Base-by-base conservation (phyloP, 1,140 invertebrate species). In the Calosoma granatense region DNA sequence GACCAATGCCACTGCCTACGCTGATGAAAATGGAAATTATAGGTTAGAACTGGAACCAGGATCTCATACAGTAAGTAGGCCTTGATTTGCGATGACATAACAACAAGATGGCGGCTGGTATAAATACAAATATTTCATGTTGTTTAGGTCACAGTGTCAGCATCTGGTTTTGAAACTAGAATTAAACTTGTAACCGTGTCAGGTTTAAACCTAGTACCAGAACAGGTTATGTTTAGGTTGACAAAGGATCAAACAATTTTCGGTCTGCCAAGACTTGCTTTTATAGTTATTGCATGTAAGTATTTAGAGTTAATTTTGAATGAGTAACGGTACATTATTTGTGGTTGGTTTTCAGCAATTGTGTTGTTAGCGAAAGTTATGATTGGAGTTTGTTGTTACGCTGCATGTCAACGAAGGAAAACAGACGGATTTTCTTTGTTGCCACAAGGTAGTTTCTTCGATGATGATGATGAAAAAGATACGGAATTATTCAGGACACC, bases 181-280 rank as follows among this genome's bases (percentile, higher is more conserved):
- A 76, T 74, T 0, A 81, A 81, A 63, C 65, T 78, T 6, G 64
- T 85, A 0, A 65, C 69, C 11, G 72, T 81, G 3, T 66, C 69
- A 0, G 65, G 74, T 36, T 55, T 69, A 0, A 72, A 66, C 53
- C 64, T 69, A 53, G 64, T 71, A 2, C 72, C 73, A 3, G 70
- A 75, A 1, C 72, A 79, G 22, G 70, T 89, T 1, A 73, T 89
- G 56, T 81, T 90, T 39, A 83, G 81, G 57, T 65, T 92, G 54
- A 74, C 76, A 22, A 72, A 71, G 20, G 81, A 90, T 66, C 81
- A 83, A 56, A 77, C 71, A 41, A 76, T 91, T 22, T 70, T 84
- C 58, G 88, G 88, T 1, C 72, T 92, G 72, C 84, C 88, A 0
- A 74, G 86, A 26, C 70, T 86, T 6, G 74, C 84, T 1, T 91